Conservation (phyloP, 2,113 vertebrate species). For the Austrofundulus limnaeus region DNA sequence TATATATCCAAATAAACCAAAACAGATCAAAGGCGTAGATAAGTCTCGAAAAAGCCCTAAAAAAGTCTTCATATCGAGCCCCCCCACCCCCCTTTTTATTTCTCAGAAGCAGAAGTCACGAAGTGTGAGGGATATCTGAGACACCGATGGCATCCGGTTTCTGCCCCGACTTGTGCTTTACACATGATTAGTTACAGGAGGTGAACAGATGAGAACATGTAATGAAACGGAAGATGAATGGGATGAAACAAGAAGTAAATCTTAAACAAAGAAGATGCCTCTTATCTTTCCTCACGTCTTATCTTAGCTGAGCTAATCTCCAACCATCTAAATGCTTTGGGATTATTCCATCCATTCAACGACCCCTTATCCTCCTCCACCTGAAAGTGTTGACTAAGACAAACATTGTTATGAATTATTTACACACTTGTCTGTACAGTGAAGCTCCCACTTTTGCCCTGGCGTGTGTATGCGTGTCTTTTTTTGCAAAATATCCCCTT, state of each 20-base stretch:
- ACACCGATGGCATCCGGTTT: constrained; percentile 64
- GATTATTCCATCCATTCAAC: constrained; percentile 33
- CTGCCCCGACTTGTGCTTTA: constrained; percentile 51
- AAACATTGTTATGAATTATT: background rate
- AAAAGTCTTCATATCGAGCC: constrained; percentile 33
- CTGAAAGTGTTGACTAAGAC: constrained; percentile 8
- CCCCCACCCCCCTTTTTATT: rapidly evolving
- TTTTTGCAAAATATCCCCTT: no score
- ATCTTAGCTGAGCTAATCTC: constrained; percentile 51
- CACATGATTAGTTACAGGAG: constrained; percentile 69
- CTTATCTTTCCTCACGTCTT: constrained; percentile 50
- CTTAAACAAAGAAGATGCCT: constrained; percentile 23
- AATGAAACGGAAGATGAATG: constrained; percentile 55
- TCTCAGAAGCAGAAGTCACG: constrained; percentile 52
- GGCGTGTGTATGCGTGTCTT: no score
- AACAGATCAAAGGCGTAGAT: constrained; percentile 73
- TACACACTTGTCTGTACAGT: background rate
- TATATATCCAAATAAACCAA: constrained; percentile 68
- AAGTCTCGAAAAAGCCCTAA: constrained; percentile 37
- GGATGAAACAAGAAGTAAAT: constrained; percentile 14
- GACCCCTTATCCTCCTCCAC: background rate
- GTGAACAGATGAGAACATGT: constrained; percentile 54
- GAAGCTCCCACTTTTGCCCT: background rate
- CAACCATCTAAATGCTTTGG: constrained; percentile 44
- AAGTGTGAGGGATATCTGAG: constrained; percentile 63